Evolutionary conservation across 2,888 invertebrate genomes (phyloP).

Genomic region (Drosophila gaucha): DNA sequence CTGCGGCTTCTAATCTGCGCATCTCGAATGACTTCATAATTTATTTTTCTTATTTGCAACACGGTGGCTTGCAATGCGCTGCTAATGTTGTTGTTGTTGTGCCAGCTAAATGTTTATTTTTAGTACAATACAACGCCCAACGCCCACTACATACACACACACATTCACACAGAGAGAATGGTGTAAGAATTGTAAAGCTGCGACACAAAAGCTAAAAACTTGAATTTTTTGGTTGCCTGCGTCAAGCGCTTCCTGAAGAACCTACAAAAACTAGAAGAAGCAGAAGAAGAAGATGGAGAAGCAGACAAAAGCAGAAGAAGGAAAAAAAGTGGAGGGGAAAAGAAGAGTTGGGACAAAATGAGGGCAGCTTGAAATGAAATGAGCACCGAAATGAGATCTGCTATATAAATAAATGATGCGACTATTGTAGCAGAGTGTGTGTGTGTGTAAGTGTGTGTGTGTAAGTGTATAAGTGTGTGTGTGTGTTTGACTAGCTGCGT

Average conservation of each 20-base stretch:
- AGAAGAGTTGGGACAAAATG: background rate
- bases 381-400: slow-evolving; percentile 66
- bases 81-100: slow-evolving; percentile 15
- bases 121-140: slow-evolving; percentile 46
- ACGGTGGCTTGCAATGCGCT: slow-evolving; percentile 9
- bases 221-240: slow-evolving; percentile 75
- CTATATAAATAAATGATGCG: slow-evolving; percentile 67
- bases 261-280: slow-evolving; percentile 12
- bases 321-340: background rate
- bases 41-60: slow-evolving; percentile 43
- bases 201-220: slow-evolving; percentile 48
- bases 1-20: slow-evolving; percentile 34
- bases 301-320: slow-evolving; percentile 3
- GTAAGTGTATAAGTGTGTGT: slow-evolving; percentile 14
- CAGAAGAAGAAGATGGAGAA: background rate
- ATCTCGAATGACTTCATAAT: slow-evolving; percentile 57
- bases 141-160: slow-evolving; percentile 7
- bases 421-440: slow-evolving; percentile 13
- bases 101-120: slow-evolving; percentile 67
- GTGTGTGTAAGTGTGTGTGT: background rate
- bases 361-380: slow-evolving; percentile 47
- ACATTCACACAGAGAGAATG: background rate
- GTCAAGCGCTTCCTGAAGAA: slow-evolving; percentile 69
- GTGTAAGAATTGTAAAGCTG: slow-evolving; percentile 24
- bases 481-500: slow-evolving; percentile 54